Percentiles rank a stretch among this genome's conserved stretches.
Conservation (phyloP, 30 jellyfish, hydroid and myxozoan genomes). For the Clytia hemisphaerica region DNA sequence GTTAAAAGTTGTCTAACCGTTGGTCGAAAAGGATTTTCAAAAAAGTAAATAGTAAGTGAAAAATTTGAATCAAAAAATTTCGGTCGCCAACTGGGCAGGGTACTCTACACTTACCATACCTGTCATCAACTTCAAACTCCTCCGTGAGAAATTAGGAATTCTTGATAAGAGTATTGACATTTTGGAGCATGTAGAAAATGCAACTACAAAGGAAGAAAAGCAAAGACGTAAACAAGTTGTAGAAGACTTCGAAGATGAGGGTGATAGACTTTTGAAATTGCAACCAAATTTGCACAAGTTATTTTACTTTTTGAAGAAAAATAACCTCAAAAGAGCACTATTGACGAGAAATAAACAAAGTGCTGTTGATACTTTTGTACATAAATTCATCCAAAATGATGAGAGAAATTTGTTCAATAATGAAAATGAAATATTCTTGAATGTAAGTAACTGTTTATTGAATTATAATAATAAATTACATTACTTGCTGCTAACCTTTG, state of each 20-base stretch:
- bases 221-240: constrained; percentile 35
- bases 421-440: constrained; percentile 19
- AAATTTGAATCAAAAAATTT: too few species aligned
- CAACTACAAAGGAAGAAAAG: constrained; percentile 37
- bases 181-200: constrained; percentile 43
- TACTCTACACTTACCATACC: constrained; percentile 95
- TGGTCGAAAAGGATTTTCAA: too few species aligned
- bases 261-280: constrained; percentile 41
- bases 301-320: constrained; percentile 25
- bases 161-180: constrained; percentile 43
- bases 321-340: constrained; percentile 43
- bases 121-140: constrained; percentile 48
- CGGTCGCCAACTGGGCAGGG: too few species aligned
- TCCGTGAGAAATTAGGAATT: constrained; percentile 37
- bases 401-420: not conserved
- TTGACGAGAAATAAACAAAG: constrained; percentile 60
- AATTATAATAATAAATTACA: not conserved
- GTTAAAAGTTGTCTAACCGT: too few species aligned
- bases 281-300: constrained; percentile 58
- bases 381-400: constrained; percentile 26
- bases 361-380: constrained; percentile 60
- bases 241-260: constrained; percentile 79
- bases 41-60: too few species aligned
- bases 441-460: not conserved
- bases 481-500: not conserved